Conservation (phyloP, 2,113 vertebrate species). For the Hydrolagus affinis region DNA sequence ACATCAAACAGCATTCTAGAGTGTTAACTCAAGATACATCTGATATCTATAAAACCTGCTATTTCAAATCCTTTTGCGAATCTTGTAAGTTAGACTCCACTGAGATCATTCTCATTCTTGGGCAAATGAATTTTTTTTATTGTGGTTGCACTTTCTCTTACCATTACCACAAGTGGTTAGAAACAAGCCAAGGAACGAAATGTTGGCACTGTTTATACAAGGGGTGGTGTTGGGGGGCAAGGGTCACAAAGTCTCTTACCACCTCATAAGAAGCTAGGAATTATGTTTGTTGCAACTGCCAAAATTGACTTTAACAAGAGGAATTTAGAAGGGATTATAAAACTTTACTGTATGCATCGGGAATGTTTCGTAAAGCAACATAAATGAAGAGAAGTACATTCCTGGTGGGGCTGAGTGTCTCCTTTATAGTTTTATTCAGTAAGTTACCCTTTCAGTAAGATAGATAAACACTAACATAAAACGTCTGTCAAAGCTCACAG, state of each 20-base stretch:
- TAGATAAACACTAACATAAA: constrained; percentile 25
- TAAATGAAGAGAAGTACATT: constrained; percentile 18
- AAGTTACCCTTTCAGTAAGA: constrained; percentile 16
- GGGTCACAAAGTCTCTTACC: neutral
- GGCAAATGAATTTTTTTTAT: too few species aligned
- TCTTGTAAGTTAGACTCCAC: too few species aligned
- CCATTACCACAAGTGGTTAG: too few species aligned
- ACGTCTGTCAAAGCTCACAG: constrained; percentile 24
- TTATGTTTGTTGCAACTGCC: neutral
- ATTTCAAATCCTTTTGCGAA: too few species aligned
- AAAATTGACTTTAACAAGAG: neutral
- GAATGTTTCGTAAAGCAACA: constrained; percentile 17
- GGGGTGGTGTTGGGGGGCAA: neutral
- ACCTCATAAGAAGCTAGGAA: neutral
- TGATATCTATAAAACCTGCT: too few species aligned
- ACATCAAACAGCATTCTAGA: too few species aligned
- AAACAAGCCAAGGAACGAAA: too few species aligned
- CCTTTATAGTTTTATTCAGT: constrained; percentile 17
- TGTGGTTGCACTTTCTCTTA: too few species aligned
- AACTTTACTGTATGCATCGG: neutral
- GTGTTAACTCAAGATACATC: too few species aligned
- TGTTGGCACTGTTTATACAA: neutral
- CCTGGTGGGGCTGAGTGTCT: constrained; percentile 6
- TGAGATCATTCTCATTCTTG: too few species aligned
- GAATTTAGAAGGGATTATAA: constrained; percentile 11